Evolutionary conservation across 2,797 vertebrate species (phyloP).

Genomic region (Enteromius argenteus): DNA sequence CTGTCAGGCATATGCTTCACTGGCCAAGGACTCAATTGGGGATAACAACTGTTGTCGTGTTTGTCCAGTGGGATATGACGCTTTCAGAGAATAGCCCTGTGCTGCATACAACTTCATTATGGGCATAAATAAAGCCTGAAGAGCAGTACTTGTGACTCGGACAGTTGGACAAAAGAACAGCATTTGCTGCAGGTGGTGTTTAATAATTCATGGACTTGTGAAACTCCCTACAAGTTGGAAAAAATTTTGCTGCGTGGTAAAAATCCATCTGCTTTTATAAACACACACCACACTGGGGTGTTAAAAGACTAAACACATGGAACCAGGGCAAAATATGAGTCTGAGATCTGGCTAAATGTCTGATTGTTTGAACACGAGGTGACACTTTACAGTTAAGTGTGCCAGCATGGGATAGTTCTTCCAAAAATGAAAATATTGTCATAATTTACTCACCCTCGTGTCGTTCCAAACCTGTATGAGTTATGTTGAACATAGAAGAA

Average conservation of each 20-base stretch:
- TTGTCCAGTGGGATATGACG: conserved; percentile 55
- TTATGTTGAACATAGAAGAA: no score
- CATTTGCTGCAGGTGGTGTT: conserved; percentile 67
- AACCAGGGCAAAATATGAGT: not conserved
- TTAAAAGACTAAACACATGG: conserved; percentile 26
- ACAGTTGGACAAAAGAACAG: conserved; percentile 64
- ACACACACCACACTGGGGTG: conserved; percentile 14
- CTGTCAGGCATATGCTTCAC: conserved; percentile 59
- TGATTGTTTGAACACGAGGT: not conserved
- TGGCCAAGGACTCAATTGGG: conserved; percentile 48
- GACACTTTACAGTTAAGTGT: not conserved
- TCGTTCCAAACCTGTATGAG: no score
- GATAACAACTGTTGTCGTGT: conserved; percentile 56
- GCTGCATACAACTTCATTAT: conserved; percentile 57
- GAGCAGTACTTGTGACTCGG: conserved; percentile 45
- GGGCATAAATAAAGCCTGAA: conserved; percentile 56
- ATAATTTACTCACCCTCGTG: not conserved
- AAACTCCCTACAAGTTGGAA: conserved; percentile 50
- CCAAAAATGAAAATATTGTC: not conserved
- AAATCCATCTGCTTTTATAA: conserved; percentile 58
- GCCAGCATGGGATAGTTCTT: not conserved
- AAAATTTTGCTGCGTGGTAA: conserved; percentile 50
- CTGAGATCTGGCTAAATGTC: conserved; percentile 17
- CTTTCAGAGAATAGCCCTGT: conserved; percentile 47
- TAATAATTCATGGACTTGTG: conserved; percentile 66